These are phyloP conservation scores for Scolopax mira DNA, from an alignment of 2,113 vertebrate genomes.

Conservation along the genomic window DNA sequence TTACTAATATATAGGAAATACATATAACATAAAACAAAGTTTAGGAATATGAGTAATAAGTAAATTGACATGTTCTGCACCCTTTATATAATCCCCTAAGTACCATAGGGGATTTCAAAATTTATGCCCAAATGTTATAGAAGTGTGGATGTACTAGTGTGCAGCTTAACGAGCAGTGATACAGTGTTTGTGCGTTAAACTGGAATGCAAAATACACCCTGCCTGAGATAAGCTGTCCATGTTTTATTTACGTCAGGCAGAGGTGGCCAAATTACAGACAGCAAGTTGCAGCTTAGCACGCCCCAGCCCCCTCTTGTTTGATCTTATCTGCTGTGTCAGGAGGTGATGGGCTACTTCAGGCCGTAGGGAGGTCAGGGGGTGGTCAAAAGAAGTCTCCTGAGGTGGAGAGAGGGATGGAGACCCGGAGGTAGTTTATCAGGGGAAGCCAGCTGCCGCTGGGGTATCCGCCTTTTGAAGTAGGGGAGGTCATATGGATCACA, in stretches of 20 bases:
- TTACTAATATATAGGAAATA: background rate
- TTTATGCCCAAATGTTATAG: background rate
- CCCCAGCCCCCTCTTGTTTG: background rate
- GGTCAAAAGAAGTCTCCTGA: background rate
- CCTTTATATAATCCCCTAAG: background rate
- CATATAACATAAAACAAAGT: background rate
- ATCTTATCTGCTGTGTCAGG: background rate
- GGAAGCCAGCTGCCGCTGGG: background rate
- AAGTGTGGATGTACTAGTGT: background rate
- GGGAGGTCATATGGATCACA: too few relatives aligned
- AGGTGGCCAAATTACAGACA: background rate
- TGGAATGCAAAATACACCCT: background rate
- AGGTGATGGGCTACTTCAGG: background rate
- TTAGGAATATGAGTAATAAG: background rate
- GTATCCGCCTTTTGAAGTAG: background rate
- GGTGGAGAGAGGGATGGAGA: background rate
- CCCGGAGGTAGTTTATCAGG: background rate
- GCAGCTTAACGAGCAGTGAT: background rate
- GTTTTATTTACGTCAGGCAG: background rate
- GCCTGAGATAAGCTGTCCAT: background rate
- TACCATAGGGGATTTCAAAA: background rate
- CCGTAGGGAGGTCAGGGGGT: background rate
- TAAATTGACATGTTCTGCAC: background rate
- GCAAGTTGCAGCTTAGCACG: background rate
- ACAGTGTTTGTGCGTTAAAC: background rate